Base-by-base conservation (phyloP, 1,140 invertebrate species). In the Euwallacea similis region DNA sequence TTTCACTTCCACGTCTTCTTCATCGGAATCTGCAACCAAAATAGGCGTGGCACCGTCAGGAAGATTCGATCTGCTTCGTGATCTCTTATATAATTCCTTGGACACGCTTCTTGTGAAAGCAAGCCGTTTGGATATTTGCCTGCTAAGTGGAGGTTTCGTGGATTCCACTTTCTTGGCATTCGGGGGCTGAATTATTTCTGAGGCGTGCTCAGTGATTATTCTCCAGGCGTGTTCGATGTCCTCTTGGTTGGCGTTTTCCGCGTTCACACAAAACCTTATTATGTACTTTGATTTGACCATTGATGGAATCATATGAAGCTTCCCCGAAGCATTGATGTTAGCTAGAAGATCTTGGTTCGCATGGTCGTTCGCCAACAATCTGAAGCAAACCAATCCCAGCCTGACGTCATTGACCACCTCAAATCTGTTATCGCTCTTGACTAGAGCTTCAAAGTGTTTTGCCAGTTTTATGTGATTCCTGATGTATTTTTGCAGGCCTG, bases 241-340 rank as follows among this genome's bases (percentile, higher is more conserved):
- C 2, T 87, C 85, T 42, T 93, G 89, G 0, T 80, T 88, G 6
- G 94, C 92, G 76, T 93, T 86, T 80, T 96, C 91, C 10, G 90
- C 86, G 47, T 91, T 91, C 0, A 97, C 89, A 78, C 92, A 96
- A 81, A 96, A 94, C 55, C 93, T 84, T 72, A 98, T 91, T 2
- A 88, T 84, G 79, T 93, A 95, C 76, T 90, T 88, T 33, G 88
- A 88, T 81, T 89, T 91, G 0, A 95, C 86, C 42, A 88, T 86
- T 0, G 93, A 91, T 0, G 94, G 94, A 42, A 96, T 93, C 93
- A 97, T 94, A 80, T 96, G 93, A 16, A 97, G 83, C 77, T 91
- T 90, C 4, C 94, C 93, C 0, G 92, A 93, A 9, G 91, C 91
- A 80, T 98, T 98, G 59, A 98, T 92, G 54, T 88, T 87, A 0